Base-by-base conservation (phyloP, 2,888 invertebrate genomes). In the Muschampia plurimacula region DNA sequence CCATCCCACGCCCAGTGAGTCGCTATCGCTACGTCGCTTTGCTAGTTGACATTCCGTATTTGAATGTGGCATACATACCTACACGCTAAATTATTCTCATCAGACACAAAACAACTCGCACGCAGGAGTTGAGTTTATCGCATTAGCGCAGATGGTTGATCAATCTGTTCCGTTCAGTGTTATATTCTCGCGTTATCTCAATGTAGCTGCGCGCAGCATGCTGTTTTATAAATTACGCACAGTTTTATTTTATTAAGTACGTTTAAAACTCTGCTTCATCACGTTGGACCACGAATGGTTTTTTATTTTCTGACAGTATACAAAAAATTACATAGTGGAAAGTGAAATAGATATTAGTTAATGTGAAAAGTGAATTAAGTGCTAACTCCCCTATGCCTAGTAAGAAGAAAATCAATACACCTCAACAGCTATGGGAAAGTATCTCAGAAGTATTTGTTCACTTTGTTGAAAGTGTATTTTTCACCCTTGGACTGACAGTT, bases 401-500 rank as follows among this genome's bases (percentile, higher is more conserved):
- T 78, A 85, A 82, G 74, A 87, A 84, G 77, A 82, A 81, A 75
- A 82, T 87, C 52, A 87, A 81, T 74, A 85, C 89, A 49, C 91
- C 92, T 55, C 94, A 93, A 82, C 82, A 87, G 72, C 72, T 92
- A 82, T 95, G 94, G 94, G 92, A 93, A 80, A 82, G 82, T 72
- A 78, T 88, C 67, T 90, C 94, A 39, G 90, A 91, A 67, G 85
- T 84, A 74, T 89, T 93, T 75, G 94, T 95, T 55, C 82, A 90
- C 77, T 85, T 89, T 77, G 91, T 93, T 57, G 94, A 94, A 81
- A 85, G 81, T 73, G 79, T 91, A 76, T 95, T 94, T 84, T 95
- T 85, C 81, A 96, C 95, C 72, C 95, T 97, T 78, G 97, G 97
- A 66, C 88, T 95, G 13, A 82, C 87, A 73, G 95, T 97, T 67